Evolutionary conservation across 2,113 vertebrate genomes (phyloP), one percentile per base, ranked within the genome.

Genomic region (Eublepharis macularius): DNA sequence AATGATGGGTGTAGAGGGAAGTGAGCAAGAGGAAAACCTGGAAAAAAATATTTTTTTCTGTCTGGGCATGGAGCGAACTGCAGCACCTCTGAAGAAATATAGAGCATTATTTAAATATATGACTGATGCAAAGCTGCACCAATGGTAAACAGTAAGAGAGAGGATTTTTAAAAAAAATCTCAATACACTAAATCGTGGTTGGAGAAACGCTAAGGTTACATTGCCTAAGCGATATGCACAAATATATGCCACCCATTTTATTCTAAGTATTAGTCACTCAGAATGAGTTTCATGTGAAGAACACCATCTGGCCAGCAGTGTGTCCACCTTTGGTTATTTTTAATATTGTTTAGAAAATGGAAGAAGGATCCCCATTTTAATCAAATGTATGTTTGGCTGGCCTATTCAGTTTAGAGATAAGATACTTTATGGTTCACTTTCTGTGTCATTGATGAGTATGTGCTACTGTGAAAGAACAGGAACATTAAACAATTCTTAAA

Each of bases 1-100:
- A 95, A 94, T 76, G 70, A 45, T 90, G 89, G 47, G 84, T 93
- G 43, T 77, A 90, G 77, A 63, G 83, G 60, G 70, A 95, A 91
- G 73, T 83, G 92, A 89, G 92, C 92, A 92, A 92, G 60, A 14
- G 86, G 94, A 63, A 96, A 94, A 93, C 83, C 77, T 94, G 94
- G 89, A 88, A 94, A 83, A 94, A 84, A 89, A 10, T 29, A 29
- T 63, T 81, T 80, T 82, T 76, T 90, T 88, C 92, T 92, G 89
- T 90, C 89, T 80, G 86, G 88, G 73, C 16, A 14, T 0, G 76
- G 90, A 91, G 29, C 90, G 92, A 86, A 84, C 77, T 24, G 2
- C 70, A 88, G 83, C 68, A 93, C 93, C 88, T 82, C 21, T 57
- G 72, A 91, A 89, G 81, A 72, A 88, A 81, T 72, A 72, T 82